These are phyloP conservation scores for Gallinago media DNA, from an alignment of 2,113 vertebrate species.

Conservation along the genomic window DNA sequence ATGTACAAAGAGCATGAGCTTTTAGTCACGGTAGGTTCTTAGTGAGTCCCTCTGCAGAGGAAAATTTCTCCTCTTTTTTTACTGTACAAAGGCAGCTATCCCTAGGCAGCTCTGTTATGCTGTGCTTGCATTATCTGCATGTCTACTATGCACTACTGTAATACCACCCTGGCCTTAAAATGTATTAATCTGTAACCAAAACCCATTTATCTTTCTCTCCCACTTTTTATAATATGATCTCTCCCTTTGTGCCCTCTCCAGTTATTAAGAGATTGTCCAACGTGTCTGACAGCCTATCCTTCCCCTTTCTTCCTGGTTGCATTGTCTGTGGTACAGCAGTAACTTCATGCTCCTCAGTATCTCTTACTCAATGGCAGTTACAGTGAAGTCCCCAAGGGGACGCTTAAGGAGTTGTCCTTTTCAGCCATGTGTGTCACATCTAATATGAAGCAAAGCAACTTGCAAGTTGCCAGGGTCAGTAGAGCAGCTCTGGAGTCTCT, in stretches of 20 bases:
- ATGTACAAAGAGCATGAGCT: too few species aligned
- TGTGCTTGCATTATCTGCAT: neutral
- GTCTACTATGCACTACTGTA: neutral
- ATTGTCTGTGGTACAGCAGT: neutral
- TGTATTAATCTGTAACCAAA: neutral
- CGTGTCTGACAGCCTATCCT: neutral
- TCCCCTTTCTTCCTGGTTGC: neutral
- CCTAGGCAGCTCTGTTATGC: neutral
- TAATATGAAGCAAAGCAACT: neutral
- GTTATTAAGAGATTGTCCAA: neutral
- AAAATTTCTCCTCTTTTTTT: too few species aligned
- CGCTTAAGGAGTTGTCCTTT: neutral
- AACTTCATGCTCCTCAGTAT: neutral
- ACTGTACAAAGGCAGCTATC: neutral
- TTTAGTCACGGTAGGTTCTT: too few species aligned
- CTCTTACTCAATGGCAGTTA: neutral
- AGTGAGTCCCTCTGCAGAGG: too few species aligned
- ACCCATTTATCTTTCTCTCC: neutral
- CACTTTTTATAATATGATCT: rapidly evolving
- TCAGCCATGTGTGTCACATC: neutral
- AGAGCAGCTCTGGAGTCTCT: neutral
- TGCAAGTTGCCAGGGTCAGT: neutral
- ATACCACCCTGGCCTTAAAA: neutral
- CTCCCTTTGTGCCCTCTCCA: neutral
- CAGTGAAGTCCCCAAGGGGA: neutral